A percentile compares a stretch with the other conserved stretches of the same genome.
Evolutionary conservation across 2,113 vertebrate genomes (phyloP).

Genomic region (Trogon surrucura): DNA sequence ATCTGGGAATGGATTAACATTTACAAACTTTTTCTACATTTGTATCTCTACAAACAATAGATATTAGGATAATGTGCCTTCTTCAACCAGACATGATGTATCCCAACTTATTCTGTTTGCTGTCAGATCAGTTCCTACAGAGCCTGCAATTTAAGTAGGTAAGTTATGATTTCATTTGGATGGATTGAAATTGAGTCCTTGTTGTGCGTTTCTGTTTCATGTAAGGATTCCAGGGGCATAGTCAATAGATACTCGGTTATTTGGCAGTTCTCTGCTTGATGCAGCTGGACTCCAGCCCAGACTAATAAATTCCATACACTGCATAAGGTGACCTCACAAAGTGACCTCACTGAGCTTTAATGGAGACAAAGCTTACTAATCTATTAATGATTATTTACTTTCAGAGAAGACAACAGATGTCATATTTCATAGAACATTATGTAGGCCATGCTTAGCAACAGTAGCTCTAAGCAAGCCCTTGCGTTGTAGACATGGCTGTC

Average conservation of each 20-base stretch:
- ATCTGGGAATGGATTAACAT: neutral
- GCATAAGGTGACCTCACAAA: neutral
- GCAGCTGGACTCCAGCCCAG: neutral
- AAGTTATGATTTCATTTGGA: neutral
- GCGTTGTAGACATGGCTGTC: neutral
- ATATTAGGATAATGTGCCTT: neutral
- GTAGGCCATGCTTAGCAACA: neutral
- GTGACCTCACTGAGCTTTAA: neutral
- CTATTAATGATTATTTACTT: constrained; percentile 20
- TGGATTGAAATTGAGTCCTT: neutral
- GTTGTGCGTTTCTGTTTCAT: neutral
- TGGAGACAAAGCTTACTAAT: constrained; percentile 1
- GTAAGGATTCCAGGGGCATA: neutral
- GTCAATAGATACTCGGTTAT: neutral
- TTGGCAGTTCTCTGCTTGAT: neutral
- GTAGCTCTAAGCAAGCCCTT: neutral
- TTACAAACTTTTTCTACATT: neutral
- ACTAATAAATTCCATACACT: neutral
- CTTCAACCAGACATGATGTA: neutral
- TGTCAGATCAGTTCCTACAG: neutral
- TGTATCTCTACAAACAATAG: neutral
- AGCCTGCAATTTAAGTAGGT: neutral
- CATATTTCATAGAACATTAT: neutral
- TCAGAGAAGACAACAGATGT: constrained; percentile 1
- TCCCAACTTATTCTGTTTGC: neutral